Evolutionary conservation across 2,888 invertebrate genomes (phyloP), one percentile per base, ranked within the genome.

Genomic region (Trichogramma evanescens): DNA sequence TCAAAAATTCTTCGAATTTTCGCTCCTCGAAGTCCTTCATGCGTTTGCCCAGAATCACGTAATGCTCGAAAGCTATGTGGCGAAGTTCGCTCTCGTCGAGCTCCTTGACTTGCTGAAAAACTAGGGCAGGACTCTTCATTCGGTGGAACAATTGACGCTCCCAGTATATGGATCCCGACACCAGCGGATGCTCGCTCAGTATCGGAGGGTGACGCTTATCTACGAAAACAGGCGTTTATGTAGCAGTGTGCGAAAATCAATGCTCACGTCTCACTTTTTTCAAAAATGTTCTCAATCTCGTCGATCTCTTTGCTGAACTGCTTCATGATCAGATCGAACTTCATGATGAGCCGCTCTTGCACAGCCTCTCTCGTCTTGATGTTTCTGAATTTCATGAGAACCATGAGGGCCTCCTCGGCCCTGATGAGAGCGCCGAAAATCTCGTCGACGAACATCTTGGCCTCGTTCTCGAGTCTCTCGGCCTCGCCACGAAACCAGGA

Each of bases 131-230:
- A 65, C 84, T 84, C 74, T 92, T 93, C 68, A 95, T 82, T 66
- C 86, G 86, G 67, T 87, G 84, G 71, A 91, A 90, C 13, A 95
- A 80, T 57, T 89, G 83, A 50, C 91, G 82, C 9, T 88, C 88
- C 95, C 95, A 95, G 74, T 86, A 89, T 65, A 95, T 90, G 13
- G 91, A 84, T 6, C 95, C 93, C 4, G 90, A 86, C n/a, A 86
- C 83, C 0, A 89, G 88, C 0, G 93, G 90, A 68, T 91, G 89
- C 71, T 90, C 85, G 59, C 87, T 84, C 39, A 89, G 82, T 43
- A 91, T 74, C 0, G 90, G 88, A 0, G 91, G 91, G 64, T 82
- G 79, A 64, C 83, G 65, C 79, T 84, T 69, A 83, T 83, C 88
- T 88, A 50, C 42, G 10, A 46, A 42, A 39, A 13, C 40, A 10